Evolutionary conservation across 1,140 invertebrate genomes (phyloP), one percentile per base, ranked within the genome.

Genomic region (Zophobas morio): DNA sequence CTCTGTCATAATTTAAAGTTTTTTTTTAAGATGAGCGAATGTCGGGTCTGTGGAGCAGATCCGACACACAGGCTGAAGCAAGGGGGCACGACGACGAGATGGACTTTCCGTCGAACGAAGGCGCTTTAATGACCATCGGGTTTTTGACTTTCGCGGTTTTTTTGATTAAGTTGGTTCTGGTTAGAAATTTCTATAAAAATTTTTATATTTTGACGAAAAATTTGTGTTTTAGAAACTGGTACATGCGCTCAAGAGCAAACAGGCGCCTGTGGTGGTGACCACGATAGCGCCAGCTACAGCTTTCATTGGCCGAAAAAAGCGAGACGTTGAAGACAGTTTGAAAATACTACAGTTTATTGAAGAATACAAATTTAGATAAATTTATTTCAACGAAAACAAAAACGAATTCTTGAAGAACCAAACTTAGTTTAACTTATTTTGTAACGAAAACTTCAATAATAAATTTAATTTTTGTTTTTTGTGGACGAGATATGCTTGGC

Each of bases 111-210:
- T 94, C 94, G 0, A 88, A 93, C 37, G 94, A 95, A 87, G 91
- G 92, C 46, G 91, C 94, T 0, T 86, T 96, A 35, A 91, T 95
- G 89, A 92, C 93, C 35, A 93, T 96, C 74, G 93, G 93, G 1
- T 95, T 95, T 85, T 87, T 96, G 4, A 95, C 94, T 0, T 95
- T 95, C 84, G 93, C 94, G 0, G 94, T 95, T 6, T 95, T 94
- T 84, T 89, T 96, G 6, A 91, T 95, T 35, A 94, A 94, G 85
- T 86, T 95, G 37, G 92, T 95, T n/a, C 88, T 94, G 89, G 94
- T 95, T 89, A 88, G 87, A 84, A 36, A 0, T 53, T 36, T 80
- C 60, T 73, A 57, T n/a, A 5, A 3, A 33, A 75, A 60, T 74
- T 33, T 77, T 47, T 51, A 75, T 54, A 70, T 2, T 53, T 66